Percentiles rank a stretch among this genome's conserved stretches.
These are phyloP conservation scores for Thecocarcelia acutangulata DNA, from an alignment of 2,888 invertebrate genomes.

Conservation along the genomic window DNA sequence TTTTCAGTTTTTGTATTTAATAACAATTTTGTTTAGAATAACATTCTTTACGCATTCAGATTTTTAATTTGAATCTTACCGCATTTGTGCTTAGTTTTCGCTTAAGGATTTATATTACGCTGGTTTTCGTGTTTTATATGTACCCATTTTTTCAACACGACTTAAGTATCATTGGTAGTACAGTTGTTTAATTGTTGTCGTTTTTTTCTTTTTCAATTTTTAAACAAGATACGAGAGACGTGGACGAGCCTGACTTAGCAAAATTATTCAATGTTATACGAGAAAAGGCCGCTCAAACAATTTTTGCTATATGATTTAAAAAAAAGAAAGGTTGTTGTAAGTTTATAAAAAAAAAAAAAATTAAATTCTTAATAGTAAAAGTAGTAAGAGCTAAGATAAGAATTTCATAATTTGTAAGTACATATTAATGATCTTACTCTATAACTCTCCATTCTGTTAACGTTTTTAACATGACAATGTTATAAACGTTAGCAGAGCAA, in stretches of 20 bases:
- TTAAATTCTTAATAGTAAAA: conserved; percentile 7
- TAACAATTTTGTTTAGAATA: conserved; percentile 5
- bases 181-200: conserved; percentile 24
- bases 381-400: conserved; percentile 25
- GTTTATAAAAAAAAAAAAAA: conserved; percentile 50
- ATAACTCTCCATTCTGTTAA: too few relatives aligned
- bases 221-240: conserved; percentile 59
- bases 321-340: conserved; percentile 66
- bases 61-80: background rate
- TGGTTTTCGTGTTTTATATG: too few relatives aligned
- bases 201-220: conserved; percentile 22
- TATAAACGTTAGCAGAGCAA: too few relatives aligned
- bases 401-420: background rate
- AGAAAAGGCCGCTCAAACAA: conserved; percentile 60
- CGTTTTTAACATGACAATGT: too few relatives aligned
- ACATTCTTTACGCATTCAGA: conserved; percentile 8
- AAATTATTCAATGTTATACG: conserved; percentile 60
- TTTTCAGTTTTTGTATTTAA: conserved; percentile 10
- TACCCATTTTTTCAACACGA: too few relatives aligned
- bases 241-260: conserved; percentile 62
- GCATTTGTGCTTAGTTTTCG: too few relatives aligned
- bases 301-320: conserved; percentile 68
- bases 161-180: background rate
- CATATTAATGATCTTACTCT: too few relatives aligned
- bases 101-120: too few relatives aligned